A percentile compares a stretch with the other conserved stretches of the same genome.
These are phyloP conservation scores for Sylvia atricapilla DNA, from an alignment of 2,113 vertebrate genomes.

Conservation along the genomic window DNA sequence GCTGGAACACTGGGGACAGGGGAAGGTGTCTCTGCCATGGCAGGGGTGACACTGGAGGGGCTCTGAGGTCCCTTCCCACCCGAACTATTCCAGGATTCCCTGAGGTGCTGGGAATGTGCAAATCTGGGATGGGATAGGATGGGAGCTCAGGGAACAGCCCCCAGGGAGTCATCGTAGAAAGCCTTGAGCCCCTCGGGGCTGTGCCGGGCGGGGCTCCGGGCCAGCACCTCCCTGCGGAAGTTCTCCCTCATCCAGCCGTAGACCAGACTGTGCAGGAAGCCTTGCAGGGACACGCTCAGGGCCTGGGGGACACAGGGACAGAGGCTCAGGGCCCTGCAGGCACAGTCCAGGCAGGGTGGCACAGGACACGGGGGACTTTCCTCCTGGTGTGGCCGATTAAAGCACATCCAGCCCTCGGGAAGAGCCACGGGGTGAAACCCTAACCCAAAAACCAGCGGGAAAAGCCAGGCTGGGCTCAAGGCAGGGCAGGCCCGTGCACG, in stretches of 20 bases:
- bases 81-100: not conserved
- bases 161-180: constrained; percentile 76
- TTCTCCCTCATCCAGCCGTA: constrained; percentile 79
- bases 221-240: constrained; percentile 70
- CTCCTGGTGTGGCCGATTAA: not conserved
- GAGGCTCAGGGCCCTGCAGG: not conserved
- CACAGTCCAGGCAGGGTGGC: not conserved
- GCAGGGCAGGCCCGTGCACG: not conserved
- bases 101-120: not conserved
- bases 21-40: not conserved
- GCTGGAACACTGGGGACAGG: not conserved
- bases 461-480: not conserved
- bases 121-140: not conserved
- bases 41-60: not conserved
- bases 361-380: not conserved
- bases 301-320: constrained; percentile 59
- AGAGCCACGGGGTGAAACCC: too few relatives aligned
- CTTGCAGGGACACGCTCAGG: constrained; percentile 74
- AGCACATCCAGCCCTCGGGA: too few relatives aligned
- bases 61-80: not conserved
- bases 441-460: too few relatives aligned
- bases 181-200: not conserved
- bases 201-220: constrained; percentile 39
- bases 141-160: not conserved
- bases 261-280: constrained; percentile 79